phyloP scores from a whole-genome alignment of 2,797 vertebrate species.

The Parauchenoglanis punctatus region DNA sequence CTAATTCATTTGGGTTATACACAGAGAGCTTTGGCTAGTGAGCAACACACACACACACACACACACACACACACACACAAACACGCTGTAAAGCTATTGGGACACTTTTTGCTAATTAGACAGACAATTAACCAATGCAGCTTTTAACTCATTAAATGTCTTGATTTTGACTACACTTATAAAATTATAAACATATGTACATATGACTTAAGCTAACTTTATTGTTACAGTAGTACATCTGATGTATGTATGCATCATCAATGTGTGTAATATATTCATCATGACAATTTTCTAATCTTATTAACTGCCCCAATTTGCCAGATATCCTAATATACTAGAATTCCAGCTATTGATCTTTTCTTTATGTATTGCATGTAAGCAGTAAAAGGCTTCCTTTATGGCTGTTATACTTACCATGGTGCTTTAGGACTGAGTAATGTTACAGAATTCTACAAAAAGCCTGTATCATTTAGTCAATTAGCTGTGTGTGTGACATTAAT shows the following conservation, averaged over 20 bases:
- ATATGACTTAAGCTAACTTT: too few species aligned
- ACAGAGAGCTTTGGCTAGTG: too few species aligned
- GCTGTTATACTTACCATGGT: neutral
- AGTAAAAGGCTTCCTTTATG: neutral
- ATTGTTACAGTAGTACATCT: neutral
- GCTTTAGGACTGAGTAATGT: neutral
- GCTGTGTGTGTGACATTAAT: neutral
- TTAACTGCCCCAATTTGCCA: too few species aligned
- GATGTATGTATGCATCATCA: neutral
- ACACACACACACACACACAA: too few species aligned
- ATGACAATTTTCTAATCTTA: conserved; percentile 4
- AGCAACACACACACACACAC: too few species aligned
- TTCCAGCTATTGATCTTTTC: neutral
- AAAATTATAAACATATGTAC: too few species aligned
- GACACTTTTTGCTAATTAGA: too few species aligned
- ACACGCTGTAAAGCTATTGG: too few species aligned
- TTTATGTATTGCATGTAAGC: neutral
- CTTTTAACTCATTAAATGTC: too few species aligned
- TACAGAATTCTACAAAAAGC: neutral
- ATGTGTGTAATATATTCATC: neutral
- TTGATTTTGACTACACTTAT: too few species aligned
- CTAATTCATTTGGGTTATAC: too few species aligned
- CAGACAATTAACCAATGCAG: too few species aligned
- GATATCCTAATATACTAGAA: neutral
- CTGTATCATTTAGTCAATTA: neutral